Conservation (phyloP, 2,888 invertebrate genomes). For the Ectemnius lituratus region DNA sequence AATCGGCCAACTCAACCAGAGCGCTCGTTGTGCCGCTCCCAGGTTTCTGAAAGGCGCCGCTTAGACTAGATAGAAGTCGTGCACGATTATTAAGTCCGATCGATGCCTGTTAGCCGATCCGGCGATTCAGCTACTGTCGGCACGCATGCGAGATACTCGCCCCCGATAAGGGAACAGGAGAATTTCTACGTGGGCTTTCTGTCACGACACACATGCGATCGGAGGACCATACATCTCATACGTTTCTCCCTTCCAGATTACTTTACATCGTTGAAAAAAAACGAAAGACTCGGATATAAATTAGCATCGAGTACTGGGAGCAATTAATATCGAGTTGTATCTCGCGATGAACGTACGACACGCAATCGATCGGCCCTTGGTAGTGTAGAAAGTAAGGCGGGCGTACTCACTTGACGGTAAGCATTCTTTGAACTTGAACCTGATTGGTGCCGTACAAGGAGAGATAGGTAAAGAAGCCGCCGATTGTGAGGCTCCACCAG, state of each 20-base stretch:
- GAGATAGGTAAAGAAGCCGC: conserved; percentile 88
- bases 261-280: too few species aligned
- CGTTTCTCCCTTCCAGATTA: too few species aligned
- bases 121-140: conserved; percentile 41
- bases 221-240: not conserved
- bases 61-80: not conserved
- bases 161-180: conserved; percentile 34
- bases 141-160: conserved; percentile 41
- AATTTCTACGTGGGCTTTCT: conserved; percentile 12
- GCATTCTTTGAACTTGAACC: conserved; percentile 83
- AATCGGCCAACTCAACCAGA: conserved; percentile 91
- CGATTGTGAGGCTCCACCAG: conserved; percentile 88
- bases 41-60: conserved; percentile 79
- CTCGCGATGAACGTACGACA: conserved; percentile 11
- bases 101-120: conserved; percentile 20
- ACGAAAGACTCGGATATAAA: too few species aligned
- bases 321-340: conserved; percentile 22
- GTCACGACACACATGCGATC: not conserved
- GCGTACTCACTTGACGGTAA: conserved; percentile 76
- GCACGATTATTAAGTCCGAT: conserved; percentile 17
- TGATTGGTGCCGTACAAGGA: conserved; percentile 92
- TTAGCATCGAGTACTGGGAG: too few species aligned
- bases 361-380: not conserved
- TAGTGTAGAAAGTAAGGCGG: conserved; percentile 42
- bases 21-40: conserved; percentile 83